Evolutionary conservation across 2,797 vertebrate species (phyloP), one percentile per base, ranked within the genome.

Genomic region (Onychomys torridus): DNA sequence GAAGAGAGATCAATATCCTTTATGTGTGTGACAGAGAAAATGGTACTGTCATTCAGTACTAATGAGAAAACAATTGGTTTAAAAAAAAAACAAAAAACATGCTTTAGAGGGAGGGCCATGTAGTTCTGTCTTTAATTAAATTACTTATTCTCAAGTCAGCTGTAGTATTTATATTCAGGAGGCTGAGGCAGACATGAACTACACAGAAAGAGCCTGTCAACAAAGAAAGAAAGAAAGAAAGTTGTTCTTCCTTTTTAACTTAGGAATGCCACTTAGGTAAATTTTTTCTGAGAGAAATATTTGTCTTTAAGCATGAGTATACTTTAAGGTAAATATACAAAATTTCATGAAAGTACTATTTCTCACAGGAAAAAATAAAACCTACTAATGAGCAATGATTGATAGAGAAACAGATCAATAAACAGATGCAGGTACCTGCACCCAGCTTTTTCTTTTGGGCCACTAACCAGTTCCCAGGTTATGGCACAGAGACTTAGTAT

Each of bases 121-220:
- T 85, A 23, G 34, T 23, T 92, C 73, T 89, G 87, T 71, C 37
- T 91, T 93, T 93, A 83, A 79, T 93, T 86, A 93, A 93, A 91
- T 91, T 75, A 11, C 37, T 82, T n/a, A 71, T 71, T 92, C 32
- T 97, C 61, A 78, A 52, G 32, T 13, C 88, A 65, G 32, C 57
- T 77, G 12, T 61, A n/a, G 75, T 21, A 25, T 25, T 46, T 65
- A 29, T 10, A 23, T 49, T 29, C 14, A 52, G 25, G 46, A 90
- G 23, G 25, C 34, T 40, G 57, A 55, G 16, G 46, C 12, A 32
- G 43, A 49, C 46, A 67, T 40, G 76, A 6, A 16, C 46, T 79
- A 79, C 16, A 79, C 19, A 79, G 76, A 46, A 55, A 40, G 16
- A 79, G 32, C 61, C 89, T 32, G n/a, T 67, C 76, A 34, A 29